Conservation (phyloP, 2,888 invertebrate species). For the Plagodis pulveraria region DNA sequence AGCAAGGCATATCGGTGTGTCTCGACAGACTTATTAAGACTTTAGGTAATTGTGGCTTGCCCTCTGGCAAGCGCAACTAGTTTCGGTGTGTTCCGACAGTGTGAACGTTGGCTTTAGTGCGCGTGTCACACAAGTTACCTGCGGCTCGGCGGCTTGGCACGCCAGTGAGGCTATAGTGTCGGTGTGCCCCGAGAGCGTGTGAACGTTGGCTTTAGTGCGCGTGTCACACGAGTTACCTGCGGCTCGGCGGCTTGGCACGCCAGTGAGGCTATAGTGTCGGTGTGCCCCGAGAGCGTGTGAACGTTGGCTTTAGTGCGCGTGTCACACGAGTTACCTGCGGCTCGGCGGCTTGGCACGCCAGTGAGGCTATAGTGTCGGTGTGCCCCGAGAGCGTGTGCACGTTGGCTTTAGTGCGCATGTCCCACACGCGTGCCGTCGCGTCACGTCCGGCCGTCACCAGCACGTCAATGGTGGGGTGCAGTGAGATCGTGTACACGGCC, state of each 20-base stretch:
- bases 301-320: slow-evolving; percentile 99
- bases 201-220: slow-evolving; percentile 99
- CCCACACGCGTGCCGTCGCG: slow-evolving; percentile 98
- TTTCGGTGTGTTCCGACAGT: slow-evolving; percentile 98
- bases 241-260: slow-evolving; percentile 97
- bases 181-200: slow-evolving; percentile 98
- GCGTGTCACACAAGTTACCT: slow-evolving; percentile 99
- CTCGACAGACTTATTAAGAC: no score
- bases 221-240: slow-evolving; percentile 99
- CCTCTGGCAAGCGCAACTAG: no score
- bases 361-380: slow-evolving; percentile 98
- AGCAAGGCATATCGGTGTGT: slow-evolving; percentile 98
- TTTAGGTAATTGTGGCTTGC: no score
- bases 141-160: slow-evolving; percentile 97
- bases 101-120: slow-evolving; percentile 99
- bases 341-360: slow-evolving; percentile 96
- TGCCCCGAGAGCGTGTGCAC: slow-evolving; percentile 98
- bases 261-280: slow-evolving; percentile 98
- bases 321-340: slow-evolving; percentile 99
- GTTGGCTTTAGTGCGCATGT: slow-evolving; percentile 99
- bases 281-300: slow-evolving; percentile 97
- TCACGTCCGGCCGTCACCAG: slow-evolving; percentile 97
- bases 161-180: slow-evolving; percentile 98
- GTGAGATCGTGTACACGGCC: slow-evolving; percentile 96
- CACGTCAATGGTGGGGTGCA: slow-evolving; percentile 98